Base-by-base conservation (phyloP, 2,113 vertebrate genomes). In the Mustela lutreola region DNA sequence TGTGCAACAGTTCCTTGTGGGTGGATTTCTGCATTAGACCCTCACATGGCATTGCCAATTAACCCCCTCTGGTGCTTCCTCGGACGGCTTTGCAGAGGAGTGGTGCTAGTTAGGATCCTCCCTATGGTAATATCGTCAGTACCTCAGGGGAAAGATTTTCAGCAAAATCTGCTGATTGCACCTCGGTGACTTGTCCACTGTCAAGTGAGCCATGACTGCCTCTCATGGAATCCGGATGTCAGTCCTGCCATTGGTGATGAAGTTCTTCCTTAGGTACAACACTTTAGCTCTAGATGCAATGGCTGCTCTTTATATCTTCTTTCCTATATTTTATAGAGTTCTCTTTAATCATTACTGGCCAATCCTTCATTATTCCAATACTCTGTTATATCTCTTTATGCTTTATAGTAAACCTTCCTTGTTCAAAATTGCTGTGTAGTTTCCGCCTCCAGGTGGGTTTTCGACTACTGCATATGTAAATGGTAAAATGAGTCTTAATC, bases 401-500 rank as follows among this genome's bases (percentile, higher is more conserved):
- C 78, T 53, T n/a, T 12, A 58, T 53, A 42, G 76, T 67, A 81
- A 63, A 92, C 4, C 28, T 71, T 39, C 6, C 18, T 3, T 78
- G 1, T 92, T 85, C 71, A 39, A 94, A 95, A 71, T 82, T 63
- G 56, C 58, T 78, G 11, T 78, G 9, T 58, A 36, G 24, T 94
- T 75, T 95, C 36, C 62, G 12, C 48, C 28, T 94, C n/a, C 18
- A 48, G 5, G 11, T 39, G 31, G 28, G 3, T 6, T 21, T 75
- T 60, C 36, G 22, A 87, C 19, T 60, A 80, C 21, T n/a, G 70
- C 2, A 39, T n/a, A 50, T 5, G 80, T 36, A 36, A 91, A 58
- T 91, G 91, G n/a, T 70, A 87, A n/a, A 83, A 16, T n/a, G 84
- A 93, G 31, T 90, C 7, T 50, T 62, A 33, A 50, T 71, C 50